phyloP scores from a whole-genome alignment of 1,140 invertebrate genomes.

The Achroia grisella region DNA sequence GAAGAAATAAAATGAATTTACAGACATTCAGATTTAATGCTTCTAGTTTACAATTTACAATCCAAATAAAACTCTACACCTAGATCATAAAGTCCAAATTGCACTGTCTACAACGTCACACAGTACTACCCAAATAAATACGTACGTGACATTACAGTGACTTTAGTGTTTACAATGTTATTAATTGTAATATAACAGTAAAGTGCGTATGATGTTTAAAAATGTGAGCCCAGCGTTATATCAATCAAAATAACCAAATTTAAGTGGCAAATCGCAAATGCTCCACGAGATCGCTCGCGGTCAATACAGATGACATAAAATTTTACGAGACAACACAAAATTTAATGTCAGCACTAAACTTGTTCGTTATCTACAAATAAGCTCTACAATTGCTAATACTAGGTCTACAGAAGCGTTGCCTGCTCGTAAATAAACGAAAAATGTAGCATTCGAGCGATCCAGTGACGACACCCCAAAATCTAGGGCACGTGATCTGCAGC shows the following conservation, averaged over 20 bases:
- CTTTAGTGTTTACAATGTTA: constrained; percentile 30
- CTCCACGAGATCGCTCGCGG: constrained; percentile 26
- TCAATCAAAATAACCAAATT: too few species aligned
- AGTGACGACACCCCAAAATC: constrained; percentile 51
- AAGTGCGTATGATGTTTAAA: too few species aligned
- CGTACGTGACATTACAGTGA: constrained; percentile 33
- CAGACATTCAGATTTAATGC: constrained; percentile 62
- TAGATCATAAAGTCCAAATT: constrained; percentile 31
- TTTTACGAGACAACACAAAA: constrained; percentile 18
- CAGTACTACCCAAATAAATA: constrained; percentile 30
- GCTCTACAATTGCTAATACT: constrained; percentile 14
- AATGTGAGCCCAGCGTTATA: too few species aligned
- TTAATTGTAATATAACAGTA: background rate
- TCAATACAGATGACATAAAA: constrained; percentile 25
- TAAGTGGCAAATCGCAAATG: constrained; percentile 16
- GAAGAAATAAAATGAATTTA: constrained; percentile 65
- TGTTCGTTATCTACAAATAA: constrained; percentile 11
- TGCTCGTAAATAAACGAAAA: constrained; percentile 47
- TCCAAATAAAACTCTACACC: constrained; percentile 30
- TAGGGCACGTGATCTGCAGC: constrained; percentile 60
- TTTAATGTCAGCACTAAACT: constrained; percentile 14
- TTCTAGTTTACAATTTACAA: constrained; percentile 17
- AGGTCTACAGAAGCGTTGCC: constrained; percentile 40
- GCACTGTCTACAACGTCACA: constrained; percentile 4
- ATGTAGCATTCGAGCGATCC: constrained; percentile 48